Evolutionary conservation across 2,797 vertebrate genomes (phyloP), one percentile per base, ranked within the genome.

Genomic region (Coluber constrictor): DNA sequence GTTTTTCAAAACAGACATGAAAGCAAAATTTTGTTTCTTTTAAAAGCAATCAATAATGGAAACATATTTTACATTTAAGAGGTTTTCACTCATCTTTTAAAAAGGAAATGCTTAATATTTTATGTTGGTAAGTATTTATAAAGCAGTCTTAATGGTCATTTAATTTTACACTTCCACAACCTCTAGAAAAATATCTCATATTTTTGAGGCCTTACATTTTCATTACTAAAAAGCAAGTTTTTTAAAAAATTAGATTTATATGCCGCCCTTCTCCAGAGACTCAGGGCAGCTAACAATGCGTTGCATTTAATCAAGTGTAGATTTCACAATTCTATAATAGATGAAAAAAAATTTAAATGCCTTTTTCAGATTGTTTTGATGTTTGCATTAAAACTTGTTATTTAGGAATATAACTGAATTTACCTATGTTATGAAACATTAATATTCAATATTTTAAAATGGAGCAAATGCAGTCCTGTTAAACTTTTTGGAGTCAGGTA

Each of bases 31-130:
- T 90, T 90, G 47, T n/a, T 43, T 70, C 51, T 37, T 83, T 90
- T 51, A 90, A 90, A 70, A 59, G 20, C 27, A 70, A 55, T 9
- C 37, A 90, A 90, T 87, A 90, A 93, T 59, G 60, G 11, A 90
- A 70, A 89, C 8, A 8, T 25, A 5, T 66, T 90, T 92, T 43
- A 92, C 29, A 32, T 63, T 61, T 54, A n/a, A 90, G 43, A 15
- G 59, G 51, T 87, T 89, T 74, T 92, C n/a, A 61, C 23, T 4
- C 23, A 55, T 57, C 37, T 54, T 87, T 70, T 57, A 90, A 90
- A 92, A 66, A 51, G 27, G 4, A 93, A 29, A 18, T 51, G 56
- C 59, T 93, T 90, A 93, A 29, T 47, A 93, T 70, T 90, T 90
- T 29, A 60, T 23, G 51, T 29, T 83, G 11, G 23, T 16, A 90